Base-by-base conservation (phyloP, 2,888 invertebrate species). In the Crocallis elinguaria region DNA sequence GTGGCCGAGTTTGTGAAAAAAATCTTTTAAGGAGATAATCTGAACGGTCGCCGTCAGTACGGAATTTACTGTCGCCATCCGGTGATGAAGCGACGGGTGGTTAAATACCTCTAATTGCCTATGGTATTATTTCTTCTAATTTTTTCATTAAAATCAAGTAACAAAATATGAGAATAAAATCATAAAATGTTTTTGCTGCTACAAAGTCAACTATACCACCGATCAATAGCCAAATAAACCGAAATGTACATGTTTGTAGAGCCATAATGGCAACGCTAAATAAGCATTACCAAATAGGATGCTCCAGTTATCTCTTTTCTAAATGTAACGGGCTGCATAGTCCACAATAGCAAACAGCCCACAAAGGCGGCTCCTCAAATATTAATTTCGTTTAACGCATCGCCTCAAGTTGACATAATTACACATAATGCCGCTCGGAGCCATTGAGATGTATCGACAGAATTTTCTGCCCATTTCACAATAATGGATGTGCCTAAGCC, bases 391-490 rank as follows among this genome's bases (percentile, higher is more conserved):
- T 77, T 76, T 72, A 75, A 78, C 60, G 62, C 57, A 49, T 49
- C 60, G 27, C 53, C 50, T 51, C 38, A 60, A 68, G 71, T 71
- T 76, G 73, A 78, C 77, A 75, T 86, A 86, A 87, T 86, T 83
- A 81, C 69, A 69, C 64, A 73, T 79, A 82, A 86, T 82, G 66
- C 73, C 67, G 69, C 71, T 70, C 55, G 39, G n/a, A 6, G 53
- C 69, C 60, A 84, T 86, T 81, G 82, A 82, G 77, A 81, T 70
- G 75, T 76, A 83, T 79, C 77, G 77, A 73, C 69, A 48, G 71
- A 79, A 87, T 88, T 88, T 86, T 80, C 85, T 84, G 87, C 76
- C 79, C 78, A 82, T 87, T 89, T 86, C 82, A 82, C 79, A 54
- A 74, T 78, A 86, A 89, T 82, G 69, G 78, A 63, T 66, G 65